These are phyloP conservation scores for Lepisosteus oculatus DNA, from an alignment of 2,113 vertebrate species.

Conservation along the genomic window DNA sequence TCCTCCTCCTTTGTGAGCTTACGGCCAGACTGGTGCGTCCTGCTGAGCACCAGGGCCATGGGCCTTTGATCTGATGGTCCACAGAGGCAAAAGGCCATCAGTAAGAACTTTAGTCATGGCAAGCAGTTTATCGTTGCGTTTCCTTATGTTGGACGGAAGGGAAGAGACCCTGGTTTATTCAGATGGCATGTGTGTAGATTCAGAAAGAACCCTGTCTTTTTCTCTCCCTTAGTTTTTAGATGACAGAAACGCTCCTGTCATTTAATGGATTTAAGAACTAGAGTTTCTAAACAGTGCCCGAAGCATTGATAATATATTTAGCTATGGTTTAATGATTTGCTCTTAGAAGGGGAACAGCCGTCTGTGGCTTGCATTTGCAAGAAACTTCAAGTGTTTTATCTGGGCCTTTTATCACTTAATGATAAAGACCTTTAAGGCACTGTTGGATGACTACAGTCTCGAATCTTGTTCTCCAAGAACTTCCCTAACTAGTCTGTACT, in stretches of 20 bases:
- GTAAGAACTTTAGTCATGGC: constrained; percentile 26
- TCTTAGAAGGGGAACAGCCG: constrained; percentile 16
- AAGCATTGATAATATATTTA: constrained; percentile 18
- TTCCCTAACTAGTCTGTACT: neutral
- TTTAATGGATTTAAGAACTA: neutral
- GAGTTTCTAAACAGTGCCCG: neutral
- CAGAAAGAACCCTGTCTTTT: neutral
- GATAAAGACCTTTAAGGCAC: constrained; percentile 36
- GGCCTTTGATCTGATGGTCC: constrained; percentile 24
- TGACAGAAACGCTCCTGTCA: neutral
- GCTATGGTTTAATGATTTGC: constrained; percentile 10
- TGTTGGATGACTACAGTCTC: neutral
- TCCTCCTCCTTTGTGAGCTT: constrained; percentile 3
- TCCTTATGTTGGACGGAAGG: constrained; percentile 5
- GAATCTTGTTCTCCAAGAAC: neutral
- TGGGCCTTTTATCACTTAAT: constrained; percentile 31
- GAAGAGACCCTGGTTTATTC: constrained; percentile 1
- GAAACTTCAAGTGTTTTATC: constrained; percentile 40
- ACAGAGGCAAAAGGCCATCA: constrained; percentile 1
- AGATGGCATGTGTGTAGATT: neutral
- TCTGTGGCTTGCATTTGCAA: constrained; percentile 6
- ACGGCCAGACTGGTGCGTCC: constrained; percentile 6
- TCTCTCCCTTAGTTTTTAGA: neutral
- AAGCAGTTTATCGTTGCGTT: constrained; percentile 10
- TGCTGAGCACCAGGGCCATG: constrained; percentile 11